Evolutionary conservation across 2,113 vertebrate genomes (phyloP).

Genomic region (human (Homo sapiens)): DNA sequence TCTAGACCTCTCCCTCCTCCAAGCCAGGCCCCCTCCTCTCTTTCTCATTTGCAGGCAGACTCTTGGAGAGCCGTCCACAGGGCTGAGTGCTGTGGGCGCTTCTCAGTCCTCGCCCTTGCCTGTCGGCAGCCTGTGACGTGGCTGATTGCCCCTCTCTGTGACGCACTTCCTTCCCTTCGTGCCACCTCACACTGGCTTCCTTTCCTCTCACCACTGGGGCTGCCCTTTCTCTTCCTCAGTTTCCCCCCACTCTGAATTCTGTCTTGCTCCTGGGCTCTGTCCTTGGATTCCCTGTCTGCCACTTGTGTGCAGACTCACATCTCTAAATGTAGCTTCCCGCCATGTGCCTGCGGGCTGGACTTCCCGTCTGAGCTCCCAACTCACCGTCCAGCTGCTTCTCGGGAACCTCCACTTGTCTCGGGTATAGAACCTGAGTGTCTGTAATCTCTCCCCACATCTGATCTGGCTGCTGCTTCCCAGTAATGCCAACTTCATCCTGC

Average conservation of each 20-base stretch:
- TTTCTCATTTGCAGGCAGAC: accelerated
- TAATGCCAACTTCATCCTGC: background rate
- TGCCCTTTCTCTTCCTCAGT: background rate
- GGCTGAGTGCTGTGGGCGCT: background rate
- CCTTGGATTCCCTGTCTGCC: background rate
- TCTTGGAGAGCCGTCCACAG: background rate
- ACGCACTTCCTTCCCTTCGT: no score
- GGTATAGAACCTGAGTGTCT: no score
- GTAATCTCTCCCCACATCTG: background rate
- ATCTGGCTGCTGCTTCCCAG: background rate
- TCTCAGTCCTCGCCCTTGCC: background rate
- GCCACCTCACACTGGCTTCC: background rate
- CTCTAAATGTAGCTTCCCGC: background rate
- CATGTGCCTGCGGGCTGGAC: no score
- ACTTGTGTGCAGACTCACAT: background rate
- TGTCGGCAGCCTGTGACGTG: background rate
- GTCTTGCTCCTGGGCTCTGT: background rate
- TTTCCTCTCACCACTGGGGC: background rate
- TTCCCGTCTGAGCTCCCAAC: background rate
- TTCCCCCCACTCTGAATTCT: background rate
- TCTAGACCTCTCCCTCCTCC: background rate
- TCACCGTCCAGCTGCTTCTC: background rate
- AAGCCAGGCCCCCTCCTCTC: background rate
- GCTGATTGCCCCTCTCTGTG: background rate
- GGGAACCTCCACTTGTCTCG: background rate